Conservation (phyloP, 2,797 vertebrate species). For the Cynodonichthys magdalenae region DNA sequence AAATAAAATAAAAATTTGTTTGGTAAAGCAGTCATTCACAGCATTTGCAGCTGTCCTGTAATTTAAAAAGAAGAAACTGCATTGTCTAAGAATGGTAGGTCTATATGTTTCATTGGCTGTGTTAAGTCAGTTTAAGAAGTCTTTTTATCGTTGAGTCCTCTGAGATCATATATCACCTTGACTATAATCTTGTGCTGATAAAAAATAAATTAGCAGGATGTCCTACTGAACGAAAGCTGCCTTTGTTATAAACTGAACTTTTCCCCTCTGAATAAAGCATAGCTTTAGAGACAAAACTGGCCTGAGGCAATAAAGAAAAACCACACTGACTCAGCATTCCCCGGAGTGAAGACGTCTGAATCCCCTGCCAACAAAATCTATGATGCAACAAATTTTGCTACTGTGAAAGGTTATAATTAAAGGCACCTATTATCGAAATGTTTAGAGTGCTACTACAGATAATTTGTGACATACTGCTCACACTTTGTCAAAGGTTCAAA, state of each 20-base stretch:
- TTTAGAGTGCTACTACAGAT: constrained; percentile 39
- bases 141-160: constrained; percentile 3
- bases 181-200: constrained; percentile 50
- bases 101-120: constrained; percentile 5
- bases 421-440: constrained; percentile 37
- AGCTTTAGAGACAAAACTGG: constrained; percentile 72
- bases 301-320: constrained; percentile 71
- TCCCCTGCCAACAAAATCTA: constrained; percentile 59
- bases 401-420: constrained; percentile 66
- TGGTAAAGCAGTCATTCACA: not conserved
- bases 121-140: constrained; percentile 17
- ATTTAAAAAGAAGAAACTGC: constrained; percentile 2
- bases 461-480: constrained; percentile 17
- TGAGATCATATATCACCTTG: constrained; percentile 46
- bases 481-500: not conserved
- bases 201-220: constrained; percentile 59
- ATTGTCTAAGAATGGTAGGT: not conserved
- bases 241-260: constrained; percentile 68
- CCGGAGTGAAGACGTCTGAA: constrained; percentile 55
- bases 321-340: constrained; percentile 71
- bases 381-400: constrained; percentile 66
- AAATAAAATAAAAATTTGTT: not conserved
- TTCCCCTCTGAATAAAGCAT: constrained; percentile 68
- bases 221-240: constrained; percentile 62
- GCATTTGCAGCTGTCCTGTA: not conserved